phyloP scores from a whole-genome alignment of 1,140 invertebrate species.

The Drosophila littoralis region DNA sequence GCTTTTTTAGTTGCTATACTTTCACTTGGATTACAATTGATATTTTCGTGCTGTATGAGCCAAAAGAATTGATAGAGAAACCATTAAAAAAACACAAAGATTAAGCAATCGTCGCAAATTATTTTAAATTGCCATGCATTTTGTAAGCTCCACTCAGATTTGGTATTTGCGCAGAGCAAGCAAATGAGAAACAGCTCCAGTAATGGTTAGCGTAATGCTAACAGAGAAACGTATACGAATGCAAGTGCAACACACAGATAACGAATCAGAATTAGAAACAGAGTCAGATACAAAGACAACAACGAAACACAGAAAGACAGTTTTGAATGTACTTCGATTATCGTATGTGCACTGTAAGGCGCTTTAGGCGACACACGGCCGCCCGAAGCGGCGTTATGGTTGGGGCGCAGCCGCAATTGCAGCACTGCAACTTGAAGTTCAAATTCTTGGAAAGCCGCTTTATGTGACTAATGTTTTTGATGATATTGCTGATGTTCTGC shows the following conservation, averaged over 20 bases:
- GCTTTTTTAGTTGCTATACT: slow-evolving; percentile 80
- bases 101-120: slow-evolving; percentile 24
- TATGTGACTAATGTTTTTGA: slow-evolving; percentile 72
- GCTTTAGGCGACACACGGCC: slow-evolving; percentile 57
- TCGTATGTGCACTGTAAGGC: slow-evolving; percentile 73
- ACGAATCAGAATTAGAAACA: slow-evolving; percentile 9
- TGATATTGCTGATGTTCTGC: slow-evolving; percentile 71
- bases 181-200: slow-evolving; percentile 65
- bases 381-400: slow-evolving; percentile 8
- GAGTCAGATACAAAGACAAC: neutral
- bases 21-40: slow-evolving; percentile 82
- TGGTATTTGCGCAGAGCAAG: slow-evolving; percentile 62
- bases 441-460: slow-evolving; percentile 69
- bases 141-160: slow-evolving; percentile 14
- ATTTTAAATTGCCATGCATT: slow-evolving; percentile 13
- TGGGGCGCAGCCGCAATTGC: slow-evolving; percentile 63
- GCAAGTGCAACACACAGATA: slow-evolving; percentile 10
- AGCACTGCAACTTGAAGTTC: slow-evolving; percentile 70
- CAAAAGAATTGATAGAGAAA: slow-evolving; percentile 71
- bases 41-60: slow-evolving; percentile 80
- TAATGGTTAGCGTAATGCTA: slow-evolving; percentile 2
- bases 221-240: slow-evolving; percentile 5
- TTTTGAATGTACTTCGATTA: slow-evolving; percentile 30
- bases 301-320: slow-evolving; percentile 4
- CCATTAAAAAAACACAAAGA: slow-evolving; percentile 62